These are phyloP conservation scores for Haliclona indistincta DNA, from an alignment of 37 sponge, comb jelly and placozoan genomes.

Conservation along the genomic window DNA sequence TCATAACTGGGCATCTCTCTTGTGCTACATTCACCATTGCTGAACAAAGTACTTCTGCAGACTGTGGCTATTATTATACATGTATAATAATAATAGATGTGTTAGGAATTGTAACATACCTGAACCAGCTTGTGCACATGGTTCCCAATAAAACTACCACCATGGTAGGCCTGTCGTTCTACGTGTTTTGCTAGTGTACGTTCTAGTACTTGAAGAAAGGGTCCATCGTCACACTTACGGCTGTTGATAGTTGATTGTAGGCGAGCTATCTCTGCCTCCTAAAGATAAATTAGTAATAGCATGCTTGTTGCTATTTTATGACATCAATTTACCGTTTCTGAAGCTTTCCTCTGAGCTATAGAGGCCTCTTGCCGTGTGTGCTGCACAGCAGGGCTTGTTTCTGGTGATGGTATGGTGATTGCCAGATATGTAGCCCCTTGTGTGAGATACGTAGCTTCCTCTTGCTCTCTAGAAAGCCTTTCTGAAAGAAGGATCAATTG, in stretches of 20 bases:
- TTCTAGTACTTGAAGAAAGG: conserved; percentile 9
- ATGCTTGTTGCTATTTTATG: neutral
- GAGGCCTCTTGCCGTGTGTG: conserved; percentile 5
- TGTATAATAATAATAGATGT: neutral
- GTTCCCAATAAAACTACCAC: conserved; percentile 49
- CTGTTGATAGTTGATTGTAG: neutral
- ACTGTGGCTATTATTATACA: neutral
- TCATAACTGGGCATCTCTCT: neutral
- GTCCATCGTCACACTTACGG: conserved; percentile 16
- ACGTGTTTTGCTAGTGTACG: conserved; percentile 9
- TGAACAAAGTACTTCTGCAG: neutral
- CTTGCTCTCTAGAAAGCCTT: too few species aligned
- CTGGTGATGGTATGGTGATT: neutral
- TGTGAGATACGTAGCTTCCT: too few species aligned
- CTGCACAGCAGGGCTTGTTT: neutral
- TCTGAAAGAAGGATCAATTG: too few species aligned
- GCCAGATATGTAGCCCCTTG: neutral
- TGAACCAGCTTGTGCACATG: conserved; percentile 49
- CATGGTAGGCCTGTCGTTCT: conserved; percentile 29
- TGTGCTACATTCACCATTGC: neutral
- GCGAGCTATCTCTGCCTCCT: neutral
- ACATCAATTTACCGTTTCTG: neutral
- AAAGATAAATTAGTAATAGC: neutral
- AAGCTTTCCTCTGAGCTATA: neutral
- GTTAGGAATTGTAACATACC: neutral